A percentile compares a stretch with the other conserved stretches of the same genome.
Conservation (phyloP, 53 echinoderm and acorn worm genomes). For the Paracentrotus lividus region DNA sequence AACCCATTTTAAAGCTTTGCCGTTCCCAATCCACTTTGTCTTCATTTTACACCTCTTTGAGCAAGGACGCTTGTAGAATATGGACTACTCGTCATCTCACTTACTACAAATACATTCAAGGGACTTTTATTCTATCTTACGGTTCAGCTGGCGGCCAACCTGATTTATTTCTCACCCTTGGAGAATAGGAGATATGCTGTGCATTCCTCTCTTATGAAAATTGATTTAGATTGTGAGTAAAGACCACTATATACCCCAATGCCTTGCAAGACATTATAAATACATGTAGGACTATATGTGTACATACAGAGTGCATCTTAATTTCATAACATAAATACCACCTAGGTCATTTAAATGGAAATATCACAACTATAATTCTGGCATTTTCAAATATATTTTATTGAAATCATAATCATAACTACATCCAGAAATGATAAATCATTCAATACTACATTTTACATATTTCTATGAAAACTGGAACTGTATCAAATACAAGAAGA, state of each 20-base stretch:
- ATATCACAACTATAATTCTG: too few relatives aligned
- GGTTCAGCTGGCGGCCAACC: conserved; percentile 41
- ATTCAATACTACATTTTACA: too few relatives aligned
- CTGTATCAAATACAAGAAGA: too few relatives aligned
- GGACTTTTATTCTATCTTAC: background rate
- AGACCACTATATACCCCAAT: background rate
- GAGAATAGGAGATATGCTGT: background rate
- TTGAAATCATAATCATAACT: too few relatives aligned
- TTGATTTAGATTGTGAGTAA: background rate
- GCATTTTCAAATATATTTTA: too few relatives aligned
- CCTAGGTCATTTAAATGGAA: too few relatives aligned
- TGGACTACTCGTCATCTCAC: background rate
- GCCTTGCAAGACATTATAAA: background rate
- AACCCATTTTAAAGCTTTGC: too few relatives aligned
- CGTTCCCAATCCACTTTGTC: background rate
- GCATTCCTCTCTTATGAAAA: conserved; percentile 35
- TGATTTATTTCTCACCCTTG: conserved; percentile 13
- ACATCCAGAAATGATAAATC: too few relatives aligned
- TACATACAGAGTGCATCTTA: too few relatives aligned
- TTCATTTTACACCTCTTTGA: background rate
- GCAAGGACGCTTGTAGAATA: background rate
- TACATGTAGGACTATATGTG: too few relatives aligned
- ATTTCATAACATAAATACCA: too few relatives aligned
- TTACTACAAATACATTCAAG: background rate
- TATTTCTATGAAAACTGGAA: too few relatives aligned